These are phyloP conservation scores for Aurelia aurita DNA, from an alignment of 30 jellyfish, hydroid and myxozoan species.

Conservation along the genomic window DNA sequence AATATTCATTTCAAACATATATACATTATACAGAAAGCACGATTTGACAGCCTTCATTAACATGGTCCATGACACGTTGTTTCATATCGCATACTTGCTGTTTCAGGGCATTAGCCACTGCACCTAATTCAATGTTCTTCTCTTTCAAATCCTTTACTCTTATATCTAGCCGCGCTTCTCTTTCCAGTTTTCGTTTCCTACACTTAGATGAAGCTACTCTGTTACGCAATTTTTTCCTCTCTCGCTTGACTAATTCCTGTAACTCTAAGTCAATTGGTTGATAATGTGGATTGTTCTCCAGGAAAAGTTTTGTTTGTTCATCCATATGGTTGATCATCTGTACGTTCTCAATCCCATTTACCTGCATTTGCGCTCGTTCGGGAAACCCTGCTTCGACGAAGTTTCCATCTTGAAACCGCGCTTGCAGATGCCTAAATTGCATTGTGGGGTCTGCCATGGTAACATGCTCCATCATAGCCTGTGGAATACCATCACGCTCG, in stretches of 20 bases:
- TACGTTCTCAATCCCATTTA: conserved; percentile 67
- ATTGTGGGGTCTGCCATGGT: conserved; percentile 76
- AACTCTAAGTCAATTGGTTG: conserved; percentile 95
- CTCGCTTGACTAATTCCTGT: conserved; percentile 98
- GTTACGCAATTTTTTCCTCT: conserved; percentile 93
- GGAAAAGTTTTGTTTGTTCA: conserved; percentile 85
- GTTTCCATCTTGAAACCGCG: conserved; percentile 64
- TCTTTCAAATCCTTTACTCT: conserved; percentile 93
- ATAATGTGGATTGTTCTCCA: conserved; percentile 92
- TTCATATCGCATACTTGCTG: conserved; percentile 98
- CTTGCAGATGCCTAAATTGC: conserved; percentile 69
- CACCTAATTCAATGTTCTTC: conserved; percentile 95
- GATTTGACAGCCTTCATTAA: conserved; percentile 98
- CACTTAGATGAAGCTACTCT: conserved; percentile 98
- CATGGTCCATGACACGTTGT: conserved; percentile 99
- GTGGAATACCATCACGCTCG: conserved; percentile 82
- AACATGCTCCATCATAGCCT: conserved; percentile 55
- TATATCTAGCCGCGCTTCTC: conserved; percentile 97
- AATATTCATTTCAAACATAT: background rate
- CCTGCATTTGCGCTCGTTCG: conserved; percentile 68
- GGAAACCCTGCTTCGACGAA: conserved; percentile 65
- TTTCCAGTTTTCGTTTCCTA: conserved; percentile 92
- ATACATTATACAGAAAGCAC: conserved; percentile 70
- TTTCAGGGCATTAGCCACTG: conserved; percentile 98
- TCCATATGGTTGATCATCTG: conserved; percentile 55